Base-by-base conservation (phyloP, 2,888 invertebrate species). In the Mechanitis messenoides region DNA sequence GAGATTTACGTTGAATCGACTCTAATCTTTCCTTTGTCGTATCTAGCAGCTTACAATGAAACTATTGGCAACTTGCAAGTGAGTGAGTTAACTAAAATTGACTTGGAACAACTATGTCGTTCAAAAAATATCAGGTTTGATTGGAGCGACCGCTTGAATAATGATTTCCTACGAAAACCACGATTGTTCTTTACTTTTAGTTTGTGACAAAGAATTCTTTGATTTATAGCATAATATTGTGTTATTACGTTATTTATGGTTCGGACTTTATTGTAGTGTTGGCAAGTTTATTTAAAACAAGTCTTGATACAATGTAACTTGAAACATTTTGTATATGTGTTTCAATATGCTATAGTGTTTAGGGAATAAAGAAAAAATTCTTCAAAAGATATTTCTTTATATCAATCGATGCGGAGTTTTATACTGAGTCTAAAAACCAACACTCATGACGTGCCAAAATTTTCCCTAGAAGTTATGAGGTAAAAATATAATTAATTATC, bases 121-220 rank as follows among this genome's bases (percentile, higher is more conserved):
- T 61, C 70, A 77, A 85, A 82, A 83, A 77, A 82, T 78, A 84
- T 85, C 85, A 76, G 72, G 70, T 69, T 69, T 71, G 81, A 84
- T 84, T 83, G 82, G 78, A 77, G 76, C 79, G 79, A 81, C 80
- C 70, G 77, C 76, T 81, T 85, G 85, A 87, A 78, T 86, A 86
- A 87, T 84, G 84, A 84, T 83, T 84, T 85, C 81, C 80, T 67
- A 70, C 74, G 67, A 67, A 74, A 73, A 73, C 66, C 75, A 84
- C 78, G 79, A 83, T 79, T 69, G 75, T 67, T 69, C 66, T 67
- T 68, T 67, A 69, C 42, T 42, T 42, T 7, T 7, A 42, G n/a
- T 50, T 11, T 28, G 31, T 3, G 9, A 50, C 50, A 50, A 50
- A 50, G 11, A 31, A 31, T 11, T 9, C 7, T 50, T 50, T 50